Evolutionary conservation across 2,113 vertebrate species (phyloP).

Genomic region (Nanger granti): DNA sequence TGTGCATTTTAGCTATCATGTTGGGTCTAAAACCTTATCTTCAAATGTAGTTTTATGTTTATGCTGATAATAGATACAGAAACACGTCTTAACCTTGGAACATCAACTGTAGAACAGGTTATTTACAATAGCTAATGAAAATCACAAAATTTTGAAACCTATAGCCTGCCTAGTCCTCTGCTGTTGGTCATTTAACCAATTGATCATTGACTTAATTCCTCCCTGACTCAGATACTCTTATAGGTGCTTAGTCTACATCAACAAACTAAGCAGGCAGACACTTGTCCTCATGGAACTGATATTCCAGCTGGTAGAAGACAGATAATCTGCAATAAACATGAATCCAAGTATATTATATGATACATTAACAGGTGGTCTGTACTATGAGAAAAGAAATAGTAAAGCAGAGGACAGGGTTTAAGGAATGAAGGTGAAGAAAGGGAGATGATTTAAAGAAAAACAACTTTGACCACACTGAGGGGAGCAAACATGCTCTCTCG

Average conservation of each 20-base stretch:
- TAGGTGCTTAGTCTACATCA: background rate
- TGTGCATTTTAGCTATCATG: background rate
- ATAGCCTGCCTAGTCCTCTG: background rate
- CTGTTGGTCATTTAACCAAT: background rate
- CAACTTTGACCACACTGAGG: background rate
- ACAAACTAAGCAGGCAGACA: background rate
- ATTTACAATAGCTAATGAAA: background rate
- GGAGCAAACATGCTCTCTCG: background rate
- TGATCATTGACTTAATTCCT: background rate
- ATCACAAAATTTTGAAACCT: background rate
- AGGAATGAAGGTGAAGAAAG: background rate
- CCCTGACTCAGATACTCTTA: background rate
- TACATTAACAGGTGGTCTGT: background rate
- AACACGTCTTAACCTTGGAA: background rate
- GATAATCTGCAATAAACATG: background rate
- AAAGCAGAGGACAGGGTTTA: background rate
- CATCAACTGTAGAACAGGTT: background rate
- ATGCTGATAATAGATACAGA: background rate
- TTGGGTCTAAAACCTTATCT: background rate
- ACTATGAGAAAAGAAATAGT: background rate
- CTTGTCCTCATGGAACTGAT: background rate
- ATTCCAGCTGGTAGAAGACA: background rate
- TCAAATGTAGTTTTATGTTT: background rate
- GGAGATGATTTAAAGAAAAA: background rate
- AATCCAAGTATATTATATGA: background rate